Evolutionary conservation across 2,888 invertebrate species (phyloP).

Genomic region (Platycnemis pennipes): DNA sequence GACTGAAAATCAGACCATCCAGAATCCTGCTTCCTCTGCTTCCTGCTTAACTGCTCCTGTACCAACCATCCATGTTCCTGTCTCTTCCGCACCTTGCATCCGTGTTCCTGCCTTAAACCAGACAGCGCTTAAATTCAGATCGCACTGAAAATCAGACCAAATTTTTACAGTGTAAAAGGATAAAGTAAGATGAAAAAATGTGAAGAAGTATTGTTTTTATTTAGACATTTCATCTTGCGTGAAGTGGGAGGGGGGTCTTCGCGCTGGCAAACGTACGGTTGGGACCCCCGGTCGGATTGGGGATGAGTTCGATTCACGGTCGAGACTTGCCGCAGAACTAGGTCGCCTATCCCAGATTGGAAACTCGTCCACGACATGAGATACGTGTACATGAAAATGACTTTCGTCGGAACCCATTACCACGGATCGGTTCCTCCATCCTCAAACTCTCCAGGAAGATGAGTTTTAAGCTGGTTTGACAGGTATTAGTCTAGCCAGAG

Average conservation of each 20-base stretch:
- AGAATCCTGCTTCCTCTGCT: too few species aligned
- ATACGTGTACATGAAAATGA: background rate
- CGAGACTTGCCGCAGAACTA: background rate
- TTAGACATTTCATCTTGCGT: too few species aligned
- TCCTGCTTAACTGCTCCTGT: too few species aligned
- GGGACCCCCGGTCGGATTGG: background rate
- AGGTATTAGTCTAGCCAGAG: background rate
- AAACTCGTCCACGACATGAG: background rate
- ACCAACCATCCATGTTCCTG: too few species aligned
- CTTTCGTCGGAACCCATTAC: background rate
- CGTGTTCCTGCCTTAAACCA: too few species aligned
- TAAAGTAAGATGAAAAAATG: too few species aligned
- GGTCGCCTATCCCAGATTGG: background rate
- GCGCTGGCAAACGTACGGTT: background rate
- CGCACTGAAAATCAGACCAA: too few species aligned
- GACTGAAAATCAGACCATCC: too few species aligned
- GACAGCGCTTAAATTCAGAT: too few species aligned
- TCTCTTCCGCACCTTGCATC: too few species aligned
- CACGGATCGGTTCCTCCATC: background rate
- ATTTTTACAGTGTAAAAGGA: too few species aligned
- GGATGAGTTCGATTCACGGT: background rate
- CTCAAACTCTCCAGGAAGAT: background rate
- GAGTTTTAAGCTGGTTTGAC: background rate
- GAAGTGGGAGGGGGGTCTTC: background rate
- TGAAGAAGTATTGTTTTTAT: too few species aligned